Base-by-base conservation (phyloP, 2,888 invertebrate genomes). In the Acanthoscelides obtectus region DNA sequence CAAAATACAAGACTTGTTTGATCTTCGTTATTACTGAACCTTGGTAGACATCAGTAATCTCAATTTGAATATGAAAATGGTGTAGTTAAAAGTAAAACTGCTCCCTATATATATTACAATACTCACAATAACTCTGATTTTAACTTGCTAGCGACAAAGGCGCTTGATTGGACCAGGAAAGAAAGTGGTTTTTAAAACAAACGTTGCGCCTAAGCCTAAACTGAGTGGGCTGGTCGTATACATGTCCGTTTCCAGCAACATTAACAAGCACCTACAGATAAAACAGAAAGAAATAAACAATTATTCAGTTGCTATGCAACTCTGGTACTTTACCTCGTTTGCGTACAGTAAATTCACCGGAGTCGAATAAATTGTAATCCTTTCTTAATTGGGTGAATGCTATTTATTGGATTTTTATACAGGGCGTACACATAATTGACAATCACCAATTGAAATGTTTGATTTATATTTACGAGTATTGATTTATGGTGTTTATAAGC, bases 381-480 rank as follows among this genome's bases (percentile, higher is more conserved):
- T 45, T 45, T 45, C 45, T 45, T 45, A 45, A 45, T 45, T 45
- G 45, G 45, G 12, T 17, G 45, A 45, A 45, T 45, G 45, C 45
- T 45, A 45, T 45, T 45, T 45, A 45, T 45, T 45, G 45, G 45
- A 45, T 45, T 45, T 45, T 45, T 45, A 45, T 45, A 45, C 45
- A 12, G 45, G 45, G 45, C 45, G 45, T 45, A 45, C 45, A 45
- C 12, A 69, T 69, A 69, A 69, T 69, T 69, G 69, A 64, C 64
- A 69, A 63, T 64, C 63, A 69, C 64, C 69, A 64, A 69, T 69
- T 64, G 69, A 69, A 45, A 69, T 64, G 22, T 69, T 69, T 69
- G 69, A 69, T 69, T 69, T 69, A 69, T 69, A 8, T 22, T 64
- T 22, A 19, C 22, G 64, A 12, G 6, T 12, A 64, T 69, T 69